Evolutionary conservation across 2,113 vertebrate species (phyloP), one percentile per base, ranked within the genome.

Genomic region (Pimephales promelas): DNA sequence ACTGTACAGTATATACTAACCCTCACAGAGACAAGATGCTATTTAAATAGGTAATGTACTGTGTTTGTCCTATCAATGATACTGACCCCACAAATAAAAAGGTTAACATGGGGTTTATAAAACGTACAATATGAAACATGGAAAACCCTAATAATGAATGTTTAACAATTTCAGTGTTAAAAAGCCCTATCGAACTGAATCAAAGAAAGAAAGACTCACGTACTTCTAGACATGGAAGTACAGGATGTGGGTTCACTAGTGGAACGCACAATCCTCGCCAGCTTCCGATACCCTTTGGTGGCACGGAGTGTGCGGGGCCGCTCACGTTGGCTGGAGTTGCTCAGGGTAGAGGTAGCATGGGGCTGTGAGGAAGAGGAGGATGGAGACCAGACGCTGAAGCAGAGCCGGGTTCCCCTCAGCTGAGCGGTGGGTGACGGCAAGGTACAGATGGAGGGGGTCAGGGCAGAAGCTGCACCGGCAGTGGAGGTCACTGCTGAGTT

Each of bases 191-290:
- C 22, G 1, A 40, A 5, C n/a, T 22, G 16, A 54, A 54, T 22
- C 47, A 70, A 20, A 70, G 62, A 26, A 24, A 56, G 26, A 77
- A 31, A 4, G 26, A 14, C 47, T 79, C n/a, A 90, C 92, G 57
- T 92, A 99, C 98, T 93, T 97, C 94, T 92, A 31, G 87, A 36
- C 0, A 84, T 24, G n/a, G 95, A 95, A 0, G 92, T 91, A 71
- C 96, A 97, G 0, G 96, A 94, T 34, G 96, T 90, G 0, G 98
- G 98, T 92, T 99, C 97, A 47, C 98, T 99, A 92, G 95, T 95
- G 13, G 98, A 99, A 1, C 96, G 96, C 84, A 97, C 95, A 11
- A 98, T 93, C 43, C 66, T 93, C 18, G 91, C 92, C 89, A 93
- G 90, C 74, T 91, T 94, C 79, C 90, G 90, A 82, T 90, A 84